phyloP scores from a whole-genome alignment of 1,140 invertebrate species.

The Drosophila eugracilis region DNA sequence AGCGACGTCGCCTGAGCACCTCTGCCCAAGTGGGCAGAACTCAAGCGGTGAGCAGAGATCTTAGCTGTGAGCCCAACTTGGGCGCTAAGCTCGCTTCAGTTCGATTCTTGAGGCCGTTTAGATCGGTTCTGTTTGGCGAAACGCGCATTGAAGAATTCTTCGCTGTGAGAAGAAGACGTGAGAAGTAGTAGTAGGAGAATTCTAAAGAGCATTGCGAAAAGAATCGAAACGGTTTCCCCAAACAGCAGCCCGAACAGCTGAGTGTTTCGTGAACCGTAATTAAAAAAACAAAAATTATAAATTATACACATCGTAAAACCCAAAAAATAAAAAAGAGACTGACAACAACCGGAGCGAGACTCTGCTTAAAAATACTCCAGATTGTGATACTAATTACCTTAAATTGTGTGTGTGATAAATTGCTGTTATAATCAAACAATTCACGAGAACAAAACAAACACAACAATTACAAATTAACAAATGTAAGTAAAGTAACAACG shows the following conservation, averaged over 20 bases:
- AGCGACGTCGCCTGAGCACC: neutral
- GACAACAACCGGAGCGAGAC: conserved; percentile 47
- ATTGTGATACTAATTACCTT: conserved; percentile 61
- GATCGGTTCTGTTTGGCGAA: conserved; percentile 79
- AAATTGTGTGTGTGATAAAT: conserved; percentile 70
- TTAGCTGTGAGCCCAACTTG: conserved; percentile 32
- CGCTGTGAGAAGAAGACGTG: conserved; percentile 18
- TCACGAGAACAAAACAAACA: conserved; percentile 30
- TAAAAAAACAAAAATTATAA: too few species aligned
- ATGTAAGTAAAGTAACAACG: conserved; percentile 60
- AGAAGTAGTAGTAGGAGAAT: conserved; percentile 9
- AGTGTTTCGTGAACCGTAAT: conserved; percentile 52
- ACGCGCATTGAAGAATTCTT: conserved; percentile 33
- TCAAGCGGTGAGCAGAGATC: conserved; percentile 20
- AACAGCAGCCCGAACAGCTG: conserved; percentile 55
- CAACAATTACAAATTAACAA: conserved; percentile 34
- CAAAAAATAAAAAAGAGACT: conserved; percentile 53
- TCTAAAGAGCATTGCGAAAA: conserved; percentile 4
- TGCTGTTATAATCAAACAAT: conserved; percentile 49
- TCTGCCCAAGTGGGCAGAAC: conserved; percentile 22
- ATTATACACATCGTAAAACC: conserved; percentile 25
- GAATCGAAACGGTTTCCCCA: conserved; percentile 40
- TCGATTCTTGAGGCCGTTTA: conserved; percentile 84
- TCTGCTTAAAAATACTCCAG: conserved; percentile 30
- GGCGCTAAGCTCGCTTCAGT: conserved; percentile 67